phyloP scores from a whole-genome alignment of 1,140 invertebrate species.

The Heliconius eleuchia region DNA sequence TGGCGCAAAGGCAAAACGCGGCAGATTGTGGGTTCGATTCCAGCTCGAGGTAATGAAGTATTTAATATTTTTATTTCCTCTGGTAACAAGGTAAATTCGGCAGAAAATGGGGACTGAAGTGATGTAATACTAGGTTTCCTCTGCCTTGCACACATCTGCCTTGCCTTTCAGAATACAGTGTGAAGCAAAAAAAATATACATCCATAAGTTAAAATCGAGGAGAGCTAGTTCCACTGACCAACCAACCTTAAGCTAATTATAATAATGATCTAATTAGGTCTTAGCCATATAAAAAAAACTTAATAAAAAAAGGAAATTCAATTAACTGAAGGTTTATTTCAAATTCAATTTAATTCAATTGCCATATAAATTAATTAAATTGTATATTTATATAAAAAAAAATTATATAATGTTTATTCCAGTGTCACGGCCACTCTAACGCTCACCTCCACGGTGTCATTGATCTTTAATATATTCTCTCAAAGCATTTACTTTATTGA shows the following conservation, averaged over 20 bases:
- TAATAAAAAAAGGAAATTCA: conserved; percentile 23
- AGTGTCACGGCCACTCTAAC: conserved; percentile 36
- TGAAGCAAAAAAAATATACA: neutral
- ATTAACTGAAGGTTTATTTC: conserved; percentile 25
- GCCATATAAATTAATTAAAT: conserved; percentile 27
- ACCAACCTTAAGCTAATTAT: conserved; percentile 25
- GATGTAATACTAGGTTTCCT: too few relatives aligned
- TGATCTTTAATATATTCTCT: conserved; percentile 33
- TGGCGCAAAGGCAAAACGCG: too few relatives aligned
- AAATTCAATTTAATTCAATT: conserved; percentile 21
- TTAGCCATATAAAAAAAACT: neutral
- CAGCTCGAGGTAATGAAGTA: too few relatives aligned
- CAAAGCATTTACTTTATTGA: conserved; percentile 15
- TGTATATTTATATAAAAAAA: conserved; percentile 29
- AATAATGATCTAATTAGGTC: conserved; percentile 11
- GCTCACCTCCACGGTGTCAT: conserved; percentile 37
- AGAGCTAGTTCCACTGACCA: neutral
- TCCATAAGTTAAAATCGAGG: conserved; percentile 17
- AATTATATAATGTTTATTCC: conserved; percentile 34
- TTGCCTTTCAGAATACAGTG: too few relatives aligned
- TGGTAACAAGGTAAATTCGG: too few relatives aligned
- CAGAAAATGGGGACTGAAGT: too few relatives aligned
- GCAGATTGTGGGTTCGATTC: too few relatives aligned
- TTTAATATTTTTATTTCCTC: too few relatives aligned
- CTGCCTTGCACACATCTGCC: too few relatives aligned